phyloP scores from a whole-genome alignment of 2,113 vertebrate genomes.

The Piprites chloris region DNA sequence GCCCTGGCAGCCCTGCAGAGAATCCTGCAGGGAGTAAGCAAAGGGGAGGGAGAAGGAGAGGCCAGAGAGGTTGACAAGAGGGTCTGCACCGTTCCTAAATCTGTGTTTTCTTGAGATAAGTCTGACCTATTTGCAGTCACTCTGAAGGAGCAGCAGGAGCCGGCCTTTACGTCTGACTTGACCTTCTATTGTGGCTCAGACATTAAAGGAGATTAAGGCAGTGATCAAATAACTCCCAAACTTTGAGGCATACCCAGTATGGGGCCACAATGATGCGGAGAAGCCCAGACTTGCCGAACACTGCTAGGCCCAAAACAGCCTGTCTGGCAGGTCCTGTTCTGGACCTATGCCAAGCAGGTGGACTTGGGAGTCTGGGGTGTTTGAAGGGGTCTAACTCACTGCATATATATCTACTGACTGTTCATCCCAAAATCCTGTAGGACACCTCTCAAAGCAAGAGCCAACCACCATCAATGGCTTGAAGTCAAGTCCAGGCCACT shows the following conservation, averaged over 20 bases:
- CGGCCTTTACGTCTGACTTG: conserved; percentile 41
- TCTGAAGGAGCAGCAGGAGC: neutral
- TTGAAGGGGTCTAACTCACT: neutral
- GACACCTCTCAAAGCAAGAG: neutral
- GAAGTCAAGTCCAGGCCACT: neutral
- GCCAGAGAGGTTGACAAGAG: neutral
- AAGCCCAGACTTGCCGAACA: neutral
- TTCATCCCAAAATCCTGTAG: neutral
- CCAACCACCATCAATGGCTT: neutral
- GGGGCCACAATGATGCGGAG: fast-evolving
- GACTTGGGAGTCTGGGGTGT: neutral
- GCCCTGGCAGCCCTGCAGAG: neutral
- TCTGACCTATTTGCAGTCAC: conserved; percentile 39
- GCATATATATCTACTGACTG: neutral
- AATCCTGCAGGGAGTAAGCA: fast-evolving
- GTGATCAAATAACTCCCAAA: neutral
- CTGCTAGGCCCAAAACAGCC: neutral
- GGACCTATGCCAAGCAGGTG: neutral
- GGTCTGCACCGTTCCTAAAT: neutral
- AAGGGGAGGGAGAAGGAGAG: neutral
- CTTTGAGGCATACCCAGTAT: neutral
- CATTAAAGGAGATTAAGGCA: conserved; percentile 6
- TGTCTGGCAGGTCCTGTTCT: neutral
- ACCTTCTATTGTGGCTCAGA: conserved; percentile 67
- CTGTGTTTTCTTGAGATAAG: conserved; percentile 68